phyloP scores from a whole-genome alignment of 2,888 invertebrate genomes.

The Leptinotarsa tumamoca region DNA sequence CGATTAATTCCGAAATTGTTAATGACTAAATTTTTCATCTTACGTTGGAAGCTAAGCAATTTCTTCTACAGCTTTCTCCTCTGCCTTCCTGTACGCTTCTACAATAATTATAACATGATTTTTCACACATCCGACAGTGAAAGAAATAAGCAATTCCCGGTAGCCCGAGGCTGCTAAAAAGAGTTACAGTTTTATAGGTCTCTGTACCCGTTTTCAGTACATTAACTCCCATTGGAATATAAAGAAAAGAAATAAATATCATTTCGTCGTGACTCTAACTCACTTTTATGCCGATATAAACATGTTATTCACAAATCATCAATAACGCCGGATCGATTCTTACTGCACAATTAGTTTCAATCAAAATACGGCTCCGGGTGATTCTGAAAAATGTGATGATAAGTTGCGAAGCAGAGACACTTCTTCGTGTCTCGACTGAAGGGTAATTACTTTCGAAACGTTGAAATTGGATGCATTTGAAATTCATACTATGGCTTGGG shows the following conservation, averaged over 20 bases:
- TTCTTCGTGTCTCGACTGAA: slow-evolving; percentile 14
- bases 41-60: too few relatives aligned
- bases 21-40: too few relatives aligned
- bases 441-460: slow-evolving; percentile 1
- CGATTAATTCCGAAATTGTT: not conserved
- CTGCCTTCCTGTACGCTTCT: not conserved
- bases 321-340: slow-evolving; percentile 30
- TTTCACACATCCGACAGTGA: slow-evolving; percentile 18
- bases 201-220: slow-evolving; percentile 29
- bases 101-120: slow-evolving; percentile 6
- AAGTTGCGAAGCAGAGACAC: slow-evolving; percentile 19
- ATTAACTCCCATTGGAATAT: slow-evolving; percentile 32
- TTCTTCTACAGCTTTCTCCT: too few relatives aligned
- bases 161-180: slow-evolving; percentile 30
- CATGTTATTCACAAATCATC: slow-evolving; percentile 38
- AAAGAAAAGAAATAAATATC: slow-evolving; percentile 33
- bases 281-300: slow-evolving; percentile 30
- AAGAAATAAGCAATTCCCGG: slow-evolving; percentile 21
- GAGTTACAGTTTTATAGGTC: slow-evolving; percentile 30
- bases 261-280: slow-evolving; percentile 37
- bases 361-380: slow-evolving; percentile 23
- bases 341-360: slow-evolving; percentile 30
- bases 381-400: slow-evolving; percentile 18
- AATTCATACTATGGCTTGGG: slow-evolving; percentile 10
- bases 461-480: slow-evolving; percentile 14